Evolutionary conservation across 2,888 invertebrate genomes (phyloP), one percentile per base, ranked within the genome.

Genomic region (Plusia festucae): DNA sequence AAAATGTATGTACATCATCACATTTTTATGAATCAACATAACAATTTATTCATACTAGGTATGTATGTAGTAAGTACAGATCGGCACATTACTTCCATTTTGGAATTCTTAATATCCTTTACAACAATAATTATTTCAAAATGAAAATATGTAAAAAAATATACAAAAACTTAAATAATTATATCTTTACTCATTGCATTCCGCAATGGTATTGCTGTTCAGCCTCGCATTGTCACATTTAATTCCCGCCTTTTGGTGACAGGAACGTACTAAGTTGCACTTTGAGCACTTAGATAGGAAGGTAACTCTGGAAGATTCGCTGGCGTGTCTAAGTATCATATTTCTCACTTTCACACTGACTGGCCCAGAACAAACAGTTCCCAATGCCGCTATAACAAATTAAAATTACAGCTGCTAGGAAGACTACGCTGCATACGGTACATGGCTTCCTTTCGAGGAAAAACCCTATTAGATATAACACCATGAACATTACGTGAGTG

Each of bases 401-500:
- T 20, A 99, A 96, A 85, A 98, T 98, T 62, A 99, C 98, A 22
- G 99, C 98, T 46, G 98, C 97, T 60, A 99, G 94, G 94, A 99
- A 99, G 79, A 99, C 98, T 61, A 99, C 95, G 87, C 98, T 98
- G 95, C 99, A 99, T 76, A 99, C 98, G 56, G 99, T 99, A 92
- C 99, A 99, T 0, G 99, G 99, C 91, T 95, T 99, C 85, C 99
- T 96, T 89, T 99, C 99, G 84, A 99, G 95, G 92, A 99, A 99
- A 95, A 99, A 99, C 83, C 99, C 99, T 82, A 99, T 97, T 82
- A 99, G 94, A 93, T 99, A 99, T 60, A 99, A 96, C 76, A 98
- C 97, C 96, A 99, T 98, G 91, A 99, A 99, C 97, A 99, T 98
- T 70, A 99, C 98, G 93, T 99, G 99, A 62, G 99, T 99, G 91